A percentile compares a stretch with the other conserved stretches of the same genome.
These are phyloP conservation scores for Magallana angulata DNA, from an alignment of 1,140 invertebrate genomes.

Conservation along the genomic window DNA sequence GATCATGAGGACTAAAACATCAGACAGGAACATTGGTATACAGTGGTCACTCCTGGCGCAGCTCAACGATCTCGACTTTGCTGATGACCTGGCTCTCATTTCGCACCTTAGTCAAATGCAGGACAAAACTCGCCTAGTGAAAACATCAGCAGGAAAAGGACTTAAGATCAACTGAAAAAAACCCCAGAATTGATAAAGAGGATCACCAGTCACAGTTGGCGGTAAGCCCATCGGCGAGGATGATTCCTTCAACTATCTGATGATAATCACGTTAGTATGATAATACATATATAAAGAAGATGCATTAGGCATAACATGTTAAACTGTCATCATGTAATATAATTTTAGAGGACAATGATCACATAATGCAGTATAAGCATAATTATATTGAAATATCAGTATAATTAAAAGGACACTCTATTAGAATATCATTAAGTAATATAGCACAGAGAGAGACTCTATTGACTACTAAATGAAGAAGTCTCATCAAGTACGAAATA, in stretches of 20 bases:
- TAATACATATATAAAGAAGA: too few relatives aligned
- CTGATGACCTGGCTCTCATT: conserved; percentile 45
- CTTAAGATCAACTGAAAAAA: conserved; percentile 33
- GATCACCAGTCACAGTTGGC: conserved; percentile 15
- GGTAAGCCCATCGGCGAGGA: not conserved
- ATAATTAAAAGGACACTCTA: too few relatives aligned
- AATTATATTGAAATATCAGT: too few relatives aligned
- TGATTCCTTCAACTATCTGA: conserved; percentile 39
- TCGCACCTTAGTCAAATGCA: conserved; percentile 40
- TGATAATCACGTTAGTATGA: not conserved
- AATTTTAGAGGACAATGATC: too few relatives aligned
- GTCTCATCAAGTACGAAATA: too few relatives aligned
- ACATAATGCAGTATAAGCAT: too few relatives aligned
- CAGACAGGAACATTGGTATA: conserved; percentile 46
- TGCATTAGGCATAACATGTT: too few relatives aligned
- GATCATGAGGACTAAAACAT: conserved; percentile 38
- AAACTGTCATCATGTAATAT: too few relatives aligned
- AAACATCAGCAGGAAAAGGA: conserved; percentile 31
- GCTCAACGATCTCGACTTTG: conserved; percentile 54
- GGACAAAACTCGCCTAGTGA: conserved; percentile 26
- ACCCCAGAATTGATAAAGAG: conserved; percentile 44
- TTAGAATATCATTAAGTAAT: too few relatives aligned
- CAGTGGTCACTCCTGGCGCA: conserved; percentile 51
- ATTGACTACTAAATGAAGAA: too few relatives aligned
- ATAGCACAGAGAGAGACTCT: too few relatives aligned